phyloP scores from a whole-genome alignment of 2,888 invertebrate genomes.

The Lepidocyrtoides sp. region DNA sequence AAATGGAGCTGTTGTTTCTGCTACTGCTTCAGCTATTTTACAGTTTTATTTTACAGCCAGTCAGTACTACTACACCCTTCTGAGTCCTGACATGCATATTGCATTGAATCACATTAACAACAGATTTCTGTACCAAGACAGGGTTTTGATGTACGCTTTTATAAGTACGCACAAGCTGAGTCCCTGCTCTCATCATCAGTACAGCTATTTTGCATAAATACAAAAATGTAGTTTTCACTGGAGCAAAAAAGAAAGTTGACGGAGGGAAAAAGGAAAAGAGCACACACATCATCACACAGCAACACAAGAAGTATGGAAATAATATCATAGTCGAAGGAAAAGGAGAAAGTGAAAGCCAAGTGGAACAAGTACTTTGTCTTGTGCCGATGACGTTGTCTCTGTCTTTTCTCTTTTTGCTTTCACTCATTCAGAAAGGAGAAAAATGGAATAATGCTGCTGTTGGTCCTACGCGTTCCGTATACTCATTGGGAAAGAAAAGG shows the following conservation, averaged over 20 bases:
- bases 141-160: background rate
- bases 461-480: background rate
- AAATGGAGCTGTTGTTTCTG: background rate
- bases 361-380: slow-evolving; percentile 74
- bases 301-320: slow-evolving; percentile 4
- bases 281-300: slow-evolving; percentile 9
- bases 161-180: slow-evolving; percentile 1
- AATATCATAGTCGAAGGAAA: background rate
- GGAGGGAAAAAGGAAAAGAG: slow-evolving; percentile 56
- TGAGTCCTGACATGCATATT: slow-evolving; percentile 14
- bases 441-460: slow-evolving; percentile 6
- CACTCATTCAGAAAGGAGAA: slow-evolving; percentile 34
- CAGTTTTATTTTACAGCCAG: too few species aligned
- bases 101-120: slow-evolving; percentile 20
- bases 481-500: slow-evolving; percentile 1
- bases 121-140: slow-evolving; percentile 19
- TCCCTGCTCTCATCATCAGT: slow-evolving; percentile 19
- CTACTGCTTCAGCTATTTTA: background rate
- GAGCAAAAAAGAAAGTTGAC: slow-evolving; percentile 48
- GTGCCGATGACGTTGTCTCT: slow-evolving; percentile 50
- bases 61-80: background rate
- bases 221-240: slow-evolving; percentile 74
- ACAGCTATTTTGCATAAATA: slow-evolving; percentile 67
- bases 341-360: slow-evolving; percentile 28
- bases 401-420: slow-evolving; percentile 47